Evolutionary conservation across 2,113 vertebrate species (phyloP).

Genomic region (Pollimyrus isidori): DNA sequence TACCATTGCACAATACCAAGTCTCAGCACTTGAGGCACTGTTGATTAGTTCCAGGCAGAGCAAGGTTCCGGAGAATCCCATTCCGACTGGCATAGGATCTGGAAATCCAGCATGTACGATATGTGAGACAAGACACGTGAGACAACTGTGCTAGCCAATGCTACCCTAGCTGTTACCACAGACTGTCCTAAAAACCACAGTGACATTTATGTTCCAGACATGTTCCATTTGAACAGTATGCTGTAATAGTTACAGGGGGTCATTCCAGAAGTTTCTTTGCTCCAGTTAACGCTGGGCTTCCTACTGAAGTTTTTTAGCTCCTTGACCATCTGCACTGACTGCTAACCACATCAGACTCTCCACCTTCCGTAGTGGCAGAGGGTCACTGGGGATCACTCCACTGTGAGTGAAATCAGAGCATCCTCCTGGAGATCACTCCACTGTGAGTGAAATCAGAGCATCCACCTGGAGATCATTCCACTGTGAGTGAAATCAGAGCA

Average conservation of each 20-base stretch:
- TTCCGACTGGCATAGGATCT: neutral
- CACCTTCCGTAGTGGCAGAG: slow-evolving; percentile 63
- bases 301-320: slow-evolving; percentile 63
- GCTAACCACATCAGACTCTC: slow-evolving; percentile 68
- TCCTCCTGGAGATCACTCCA: slow-evolving; percentile 56
- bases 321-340: slow-evolving; percentile 63
- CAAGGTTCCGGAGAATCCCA: neutral
- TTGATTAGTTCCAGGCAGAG: neutral
- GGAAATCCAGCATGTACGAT: neutral
- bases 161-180: neutral
- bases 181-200: neutral
- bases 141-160: neutral
- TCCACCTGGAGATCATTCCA: slow-evolving; percentile 56
- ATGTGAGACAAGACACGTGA: neutral
- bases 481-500: slow-evolving; percentile 47
- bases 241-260: slow-evolving; percentile 62
- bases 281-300: slow-evolving; percentile 60
- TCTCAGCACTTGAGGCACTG: neutral
- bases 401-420: slow-evolving; percentile 48
- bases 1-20: neutral
- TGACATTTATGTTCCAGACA: neutral
- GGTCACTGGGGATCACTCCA: slow-evolving; percentile 67
- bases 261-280: slow-evolving; percentile 58
- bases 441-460: slow-evolving; percentile 48
- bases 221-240: neutral